These are phyloP conservation scores for Girardia tigrina DNA, from an alignment of 2,888 invertebrate species.

Conservation along the genomic window DNA sequence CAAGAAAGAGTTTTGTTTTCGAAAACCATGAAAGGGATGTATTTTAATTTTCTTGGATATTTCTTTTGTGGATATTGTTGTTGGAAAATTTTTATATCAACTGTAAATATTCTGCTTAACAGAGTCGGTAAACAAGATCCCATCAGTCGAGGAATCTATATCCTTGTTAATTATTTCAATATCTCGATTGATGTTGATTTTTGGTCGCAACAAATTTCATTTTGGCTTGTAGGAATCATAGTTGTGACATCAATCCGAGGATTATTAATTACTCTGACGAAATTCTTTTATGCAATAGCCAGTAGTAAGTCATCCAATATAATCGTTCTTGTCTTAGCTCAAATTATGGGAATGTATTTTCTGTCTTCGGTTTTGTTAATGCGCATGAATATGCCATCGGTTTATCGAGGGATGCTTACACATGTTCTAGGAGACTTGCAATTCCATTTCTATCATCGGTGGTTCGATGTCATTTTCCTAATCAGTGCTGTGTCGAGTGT, in stretches of 20 bases:
- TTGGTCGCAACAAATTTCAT: slow-evolving; percentile 97
- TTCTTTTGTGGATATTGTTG: slow-evolving; percentile 94
- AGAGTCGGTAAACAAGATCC: slow-evolving; percentile 95
- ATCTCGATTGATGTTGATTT: slow-evolving; percentile 85
- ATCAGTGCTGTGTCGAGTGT: slow-evolving; percentile 89
- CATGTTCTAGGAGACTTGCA: slow-evolving; percentile 87
- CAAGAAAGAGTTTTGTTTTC: slow-evolving; percentile 56
- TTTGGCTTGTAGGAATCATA: slow-evolving; percentile 86
- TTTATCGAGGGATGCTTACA: slow-evolving; percentile 79
- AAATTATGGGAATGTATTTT: slow-evolving; percentile 99
- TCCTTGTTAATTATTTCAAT: slow-evolving; percentile 87
- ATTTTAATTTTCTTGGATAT: slow-evolving; percentile 91
- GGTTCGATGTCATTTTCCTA: slow-evolving; percentile 98
- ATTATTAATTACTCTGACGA: slow-evolving; percentile 81
- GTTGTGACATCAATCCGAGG: slow-evolving; percentile 93
- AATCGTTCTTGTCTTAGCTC: slow-evolving; percentile 83
- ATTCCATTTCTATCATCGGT: slow-evolving; percentile 95
- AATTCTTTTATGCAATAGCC: slow-evolving; percentile 98
- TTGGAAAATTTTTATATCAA: slow-evolving; percentile 94
- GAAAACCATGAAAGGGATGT: slow-evolving; percentile 61
- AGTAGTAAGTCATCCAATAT: slow-evolving; percentile 95
- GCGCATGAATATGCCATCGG: slow-evolving; percentile 97
- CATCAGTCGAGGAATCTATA: slow-evolving; percentile 84
- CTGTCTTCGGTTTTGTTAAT: slow-evolving; percentile 88
- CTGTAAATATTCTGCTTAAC: slow-evolving; percentile 95